phyloP scores from a whole-genome alignment of 2,113 vertebrate genomes.

The Odobenus rosmarus region DNA sequence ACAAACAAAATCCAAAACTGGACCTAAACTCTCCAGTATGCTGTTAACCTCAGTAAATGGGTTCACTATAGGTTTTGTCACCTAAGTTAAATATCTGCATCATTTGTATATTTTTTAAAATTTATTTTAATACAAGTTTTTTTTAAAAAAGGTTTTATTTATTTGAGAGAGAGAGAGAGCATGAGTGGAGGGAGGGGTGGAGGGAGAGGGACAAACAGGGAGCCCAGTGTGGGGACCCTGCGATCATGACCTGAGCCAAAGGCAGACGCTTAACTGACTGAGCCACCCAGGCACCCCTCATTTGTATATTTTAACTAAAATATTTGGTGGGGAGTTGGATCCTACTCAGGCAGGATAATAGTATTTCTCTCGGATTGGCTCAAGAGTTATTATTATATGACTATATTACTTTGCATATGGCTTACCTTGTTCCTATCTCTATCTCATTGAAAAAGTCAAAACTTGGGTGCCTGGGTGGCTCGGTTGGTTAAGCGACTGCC shows the following conservation, averaged over 20 bases:
- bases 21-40: neutral
- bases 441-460: neutral
- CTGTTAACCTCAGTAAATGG: neutral
- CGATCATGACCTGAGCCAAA: too few relatives aligned
- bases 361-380: neutral
- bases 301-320: conserved; percentile 7
- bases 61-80: neutral
- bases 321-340: neutral
- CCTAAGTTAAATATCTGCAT: conserved; percentile 14
- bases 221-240: too few relatives aligned
- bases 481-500: too few relatives aligned
- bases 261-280: too few relatives aligned
- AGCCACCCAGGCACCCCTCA: neutral
- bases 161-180: too few relatives aligned
- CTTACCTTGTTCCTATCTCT: neutral
- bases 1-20: neutral
- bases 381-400: neutral
- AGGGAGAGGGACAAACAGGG: too few relatives aligned
- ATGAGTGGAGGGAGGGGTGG: too few relatives aligned
- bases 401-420: neutral
- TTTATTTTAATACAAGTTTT: too few relatives aligned
- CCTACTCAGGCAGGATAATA: neutral
- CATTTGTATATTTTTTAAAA: neutral
- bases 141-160: too few relatives aligned
- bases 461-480: neutral